phyloP scores from a whole-genome alignment of 2,888 invertebrate species.

The Heliconius cydno region DNA sequence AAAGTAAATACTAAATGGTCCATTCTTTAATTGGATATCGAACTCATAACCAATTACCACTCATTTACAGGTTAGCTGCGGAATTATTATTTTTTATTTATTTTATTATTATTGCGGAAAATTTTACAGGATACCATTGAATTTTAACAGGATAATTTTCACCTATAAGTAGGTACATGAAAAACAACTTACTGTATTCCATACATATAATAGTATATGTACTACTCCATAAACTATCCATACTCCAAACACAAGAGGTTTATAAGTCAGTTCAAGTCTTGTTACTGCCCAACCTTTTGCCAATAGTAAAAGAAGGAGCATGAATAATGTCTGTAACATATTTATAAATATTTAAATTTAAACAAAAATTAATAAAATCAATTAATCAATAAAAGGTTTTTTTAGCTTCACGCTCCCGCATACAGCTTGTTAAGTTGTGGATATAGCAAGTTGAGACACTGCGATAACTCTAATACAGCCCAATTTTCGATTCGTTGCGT shows the following conservation, averaged over 20 bases:
- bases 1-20: no score
- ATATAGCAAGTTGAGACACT: no score
- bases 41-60: no score
- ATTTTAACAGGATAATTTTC: neutral
- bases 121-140: no score
- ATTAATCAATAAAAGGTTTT: neutral
- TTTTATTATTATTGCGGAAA: no score
- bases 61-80: no score
- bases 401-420: neutral
- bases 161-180: neutral
- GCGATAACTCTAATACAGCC: no score
- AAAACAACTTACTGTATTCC: constrained; percentile 92
- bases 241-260: constrained; percentile 91
- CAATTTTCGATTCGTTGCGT: no score
- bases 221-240: constrained; percentile 96
- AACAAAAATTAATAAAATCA: neutral
- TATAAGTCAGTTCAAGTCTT: constrained; percentile 93
- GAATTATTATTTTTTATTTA: no score
- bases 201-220: constrained; percentile 95
- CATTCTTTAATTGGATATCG: no score
- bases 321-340: constrained; percentile 91
- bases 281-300: constrained; percentile 99
- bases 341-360: constrained; percentile 18
- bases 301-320: constrained; percentile 94
- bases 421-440: no score